Percentiles rank a stretch among this genome's conserved stretches.
These are phyloP conservation scores for Oostethus manadensis DNA, from an alignment of 2,113 vertebrate species.

Conservation along the genomic window DNA sequence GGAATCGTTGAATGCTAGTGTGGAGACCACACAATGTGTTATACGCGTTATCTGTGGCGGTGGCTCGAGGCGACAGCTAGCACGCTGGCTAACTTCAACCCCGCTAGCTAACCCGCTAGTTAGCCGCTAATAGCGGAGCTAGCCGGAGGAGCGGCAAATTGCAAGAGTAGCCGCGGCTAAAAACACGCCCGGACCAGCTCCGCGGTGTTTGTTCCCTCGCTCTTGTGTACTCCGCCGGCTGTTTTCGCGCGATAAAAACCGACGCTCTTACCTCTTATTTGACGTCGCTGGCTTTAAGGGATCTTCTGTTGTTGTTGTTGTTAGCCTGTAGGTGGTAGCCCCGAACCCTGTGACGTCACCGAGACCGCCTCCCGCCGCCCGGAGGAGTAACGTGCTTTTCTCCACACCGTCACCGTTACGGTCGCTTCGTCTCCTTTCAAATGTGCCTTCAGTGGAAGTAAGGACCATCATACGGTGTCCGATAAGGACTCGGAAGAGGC, in stretches of 20 bases:
- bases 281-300: constrained; percentile 28
- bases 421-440: too few relatives aligned
- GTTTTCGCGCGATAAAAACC: background rate
- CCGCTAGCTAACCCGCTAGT: constrained; percentile 9
- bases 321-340: constrained; percentile 43
- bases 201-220: background rate
- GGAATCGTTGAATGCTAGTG: background rate
- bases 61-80: background rate
- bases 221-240: rapidly evolving
- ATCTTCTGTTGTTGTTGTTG: constrained; percentile 65
- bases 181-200: background rate
- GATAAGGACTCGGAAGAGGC: too few relatives aligned
- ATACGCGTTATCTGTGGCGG: background rate
- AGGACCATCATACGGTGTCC: too few relatives aligned
- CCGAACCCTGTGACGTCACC: rapidly evolving
- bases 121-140: constrained; percentile 38
- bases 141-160: constrained; percentile 32
- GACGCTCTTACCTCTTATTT: constrained; percentile 45
- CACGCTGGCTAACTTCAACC: constrained; percentile 2
- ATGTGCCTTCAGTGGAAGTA: too few relatives aligned
- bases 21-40: background rate
- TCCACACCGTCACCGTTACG: background rate
- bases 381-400: background rate
- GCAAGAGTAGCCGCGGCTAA: background rate
- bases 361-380: constrained; percentile 25